Conservation (phyloP, 2,888 invertebrate genomes). For the Ctenicera cuprea region DNA sequence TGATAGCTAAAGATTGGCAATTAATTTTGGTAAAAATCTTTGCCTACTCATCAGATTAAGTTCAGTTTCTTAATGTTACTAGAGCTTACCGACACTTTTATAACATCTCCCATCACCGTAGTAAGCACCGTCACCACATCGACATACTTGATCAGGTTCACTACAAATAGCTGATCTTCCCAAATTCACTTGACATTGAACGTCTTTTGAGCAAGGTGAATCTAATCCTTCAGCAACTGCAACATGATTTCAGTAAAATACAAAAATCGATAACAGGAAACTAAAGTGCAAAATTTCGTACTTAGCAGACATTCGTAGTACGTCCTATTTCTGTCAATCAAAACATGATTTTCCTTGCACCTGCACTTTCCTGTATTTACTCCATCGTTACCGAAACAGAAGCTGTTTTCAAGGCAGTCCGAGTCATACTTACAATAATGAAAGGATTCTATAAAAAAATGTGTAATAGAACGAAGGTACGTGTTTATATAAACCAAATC, state of each 20-base stretch:
- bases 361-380: conserved; percentile 66
- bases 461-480: background rate
- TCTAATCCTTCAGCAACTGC: conserved; percentile 62
- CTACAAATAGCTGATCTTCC: conserved; percentile 62
- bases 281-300: conserved; percentile 51
- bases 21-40: too few relatives aligned
- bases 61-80: too few relatives aligned
- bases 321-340: conserved; percentile 68
- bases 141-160: conserved; percentile 60
- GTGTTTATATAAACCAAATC: too few relatives aligned
- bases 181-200: conserved; percentile 66
- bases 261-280: background rate
- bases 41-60: too few relatives aligned
- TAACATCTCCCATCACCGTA: conserved; percentile 64
- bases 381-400: conserved; percentile 67
- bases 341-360: conserved; percentile 69
- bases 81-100: conserved; percentile 63
- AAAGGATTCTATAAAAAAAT: conserved; percentile 53
- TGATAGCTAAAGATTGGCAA: too few relatives aligned
- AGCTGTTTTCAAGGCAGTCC: conserved; percentile 67
- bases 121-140: conserved; percentile 63
- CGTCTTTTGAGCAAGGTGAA: conserved; percentile 64
- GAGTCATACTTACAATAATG: conserved; percentile 62
- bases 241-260: conserved; percentile 16
- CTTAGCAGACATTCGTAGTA: conserved; percentile 68